Evolutionary conservation across 2,113 vertebrate genomes (phyloP), one percentile per base, ranked within the genome.

Genomic region (Hiodon tergisus): DNA sequence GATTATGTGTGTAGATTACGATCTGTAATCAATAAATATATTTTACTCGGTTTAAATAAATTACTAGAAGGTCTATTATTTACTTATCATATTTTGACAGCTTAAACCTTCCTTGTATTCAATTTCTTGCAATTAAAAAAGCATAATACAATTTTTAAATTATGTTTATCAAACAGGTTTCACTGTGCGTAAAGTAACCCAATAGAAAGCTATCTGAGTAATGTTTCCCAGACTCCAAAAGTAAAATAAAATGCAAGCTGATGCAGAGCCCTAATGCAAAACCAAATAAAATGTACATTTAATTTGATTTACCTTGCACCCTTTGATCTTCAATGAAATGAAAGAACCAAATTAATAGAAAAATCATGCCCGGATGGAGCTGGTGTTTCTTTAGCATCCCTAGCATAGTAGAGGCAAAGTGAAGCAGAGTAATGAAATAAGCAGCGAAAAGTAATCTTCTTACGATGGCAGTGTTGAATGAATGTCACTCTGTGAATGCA

Each of bases 401-500:
- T 79, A 84, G 82, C 79, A 54, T 70, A 77, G n/a, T 63, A 62
- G 60, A 75, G 62, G 74, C 76, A 78, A 87, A 85, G 85, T 81
- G 82, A 79, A 84, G 86, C 81, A 83, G 84, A 86, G 84, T 81
- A 85, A 78, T 76, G 80, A 87, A 87, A 88, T 75, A 81, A 81
- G 80, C 78, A 76, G 74, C 78, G 68, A 62, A 78, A 85, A 71
- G 81, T 79, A 86, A 82, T 77, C 83, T 81, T 83, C 85, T 85
- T 84, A 84, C 84, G 88, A 89, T 88, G 90, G 89, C 91, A 90
- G 88, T 89, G 89, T 91, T 94, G 91, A 91, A 91, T 93, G 91
- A 92, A 93, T 90, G 93, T 93, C 93, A 92, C 90, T 80, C 90
- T 91, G 83, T 83, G 86, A 90, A 90, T 87, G 90, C 91, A 88